Percentiles rank a stretch among this genome's conserved stretches.
Conservation (phyloP, 2,888 invertebrate genomes). For the Junonia oenone region DNA sequence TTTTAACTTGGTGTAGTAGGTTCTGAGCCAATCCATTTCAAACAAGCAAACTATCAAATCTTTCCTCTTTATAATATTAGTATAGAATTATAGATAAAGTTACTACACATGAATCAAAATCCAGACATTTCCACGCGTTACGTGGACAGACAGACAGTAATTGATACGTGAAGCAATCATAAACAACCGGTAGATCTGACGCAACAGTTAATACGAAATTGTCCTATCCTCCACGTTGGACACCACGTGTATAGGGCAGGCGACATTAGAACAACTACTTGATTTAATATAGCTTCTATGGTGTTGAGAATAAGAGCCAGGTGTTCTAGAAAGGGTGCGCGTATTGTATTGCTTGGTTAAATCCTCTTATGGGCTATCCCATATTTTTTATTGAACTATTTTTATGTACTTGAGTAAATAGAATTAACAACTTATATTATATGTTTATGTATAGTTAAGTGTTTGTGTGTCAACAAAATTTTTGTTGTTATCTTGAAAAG, state of each 20-base stretch:
- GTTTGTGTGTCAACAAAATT: too few species aligned
- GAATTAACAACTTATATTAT: not conserved
- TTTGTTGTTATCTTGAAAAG: too few species aligned
- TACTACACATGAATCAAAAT: not conserved
- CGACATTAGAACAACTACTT: not conserved
- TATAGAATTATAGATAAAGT: too few species aligned
- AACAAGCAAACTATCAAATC: too few species aligned
- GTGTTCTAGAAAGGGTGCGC: not conserved
- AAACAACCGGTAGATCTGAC: not conserved
- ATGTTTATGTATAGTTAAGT: not conserved
- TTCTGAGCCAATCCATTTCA: too few species aligned
- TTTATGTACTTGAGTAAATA: not conserved
- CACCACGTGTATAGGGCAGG: slow-evolving; percentile 7
- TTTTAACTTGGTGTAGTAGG: too few species aligned
- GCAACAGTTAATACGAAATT: not conserved
- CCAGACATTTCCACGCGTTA: not conserved
- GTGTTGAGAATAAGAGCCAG: not conserved
- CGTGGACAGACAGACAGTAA: not conserved
- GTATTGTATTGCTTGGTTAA: not conserved
- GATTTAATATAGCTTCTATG: not conserved
- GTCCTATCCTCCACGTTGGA: slow-evolving; percentile 8
- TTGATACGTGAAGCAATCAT: not conserved
- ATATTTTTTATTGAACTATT: not conserved
- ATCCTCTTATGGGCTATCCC: not conserved
- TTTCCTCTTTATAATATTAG: too few species aligned